These are phyloP conservation scores for Fregata magnificens DNA, from an alignment of 2,113 vertebrate genomes.

Conservation along the genomic window DNA sequence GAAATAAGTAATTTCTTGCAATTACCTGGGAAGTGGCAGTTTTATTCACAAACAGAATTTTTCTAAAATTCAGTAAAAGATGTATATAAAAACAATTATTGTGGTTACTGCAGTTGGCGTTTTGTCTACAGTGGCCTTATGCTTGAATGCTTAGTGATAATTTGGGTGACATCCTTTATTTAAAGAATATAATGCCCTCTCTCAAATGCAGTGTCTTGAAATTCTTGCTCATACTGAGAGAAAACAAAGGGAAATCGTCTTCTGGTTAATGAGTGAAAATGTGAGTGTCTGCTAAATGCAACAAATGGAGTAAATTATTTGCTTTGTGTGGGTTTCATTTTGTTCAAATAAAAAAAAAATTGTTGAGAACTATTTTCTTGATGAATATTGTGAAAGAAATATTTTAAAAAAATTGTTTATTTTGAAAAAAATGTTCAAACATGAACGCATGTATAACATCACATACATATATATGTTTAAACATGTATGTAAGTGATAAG, in stretches of 20 bases:
- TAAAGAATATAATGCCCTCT: background rate
- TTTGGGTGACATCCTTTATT: background rate
- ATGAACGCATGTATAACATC: background rate
- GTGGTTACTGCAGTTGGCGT: background rate
- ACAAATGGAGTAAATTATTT: background rate
- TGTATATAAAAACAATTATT: background rate
- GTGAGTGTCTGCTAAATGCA: background rate
- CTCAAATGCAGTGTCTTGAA: background rate
- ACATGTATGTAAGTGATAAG: accelerated
- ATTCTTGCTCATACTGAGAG: background rate
- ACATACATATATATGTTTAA: background rate
- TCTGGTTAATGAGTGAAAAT: background rate
- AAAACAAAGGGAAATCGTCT: background rate
- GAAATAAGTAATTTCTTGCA: background rate
- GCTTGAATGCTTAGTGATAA: background rate
- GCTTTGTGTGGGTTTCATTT: background rate
- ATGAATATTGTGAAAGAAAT: background rate
- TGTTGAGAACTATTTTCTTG: background rate
- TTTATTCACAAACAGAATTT: background rate
- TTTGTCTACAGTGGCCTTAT: background rate
- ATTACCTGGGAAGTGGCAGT: background rate
- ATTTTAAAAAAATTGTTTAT: background rate
- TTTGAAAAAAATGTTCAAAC: background rate
- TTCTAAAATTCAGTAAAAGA: background rate
- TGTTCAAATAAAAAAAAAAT: background rate